A percentile compares a stretch with the other conserved stretches of the same genome.
Conservation (phyloP, 23 tunicate genomes). For the Oikopleura dioica region DNA sequence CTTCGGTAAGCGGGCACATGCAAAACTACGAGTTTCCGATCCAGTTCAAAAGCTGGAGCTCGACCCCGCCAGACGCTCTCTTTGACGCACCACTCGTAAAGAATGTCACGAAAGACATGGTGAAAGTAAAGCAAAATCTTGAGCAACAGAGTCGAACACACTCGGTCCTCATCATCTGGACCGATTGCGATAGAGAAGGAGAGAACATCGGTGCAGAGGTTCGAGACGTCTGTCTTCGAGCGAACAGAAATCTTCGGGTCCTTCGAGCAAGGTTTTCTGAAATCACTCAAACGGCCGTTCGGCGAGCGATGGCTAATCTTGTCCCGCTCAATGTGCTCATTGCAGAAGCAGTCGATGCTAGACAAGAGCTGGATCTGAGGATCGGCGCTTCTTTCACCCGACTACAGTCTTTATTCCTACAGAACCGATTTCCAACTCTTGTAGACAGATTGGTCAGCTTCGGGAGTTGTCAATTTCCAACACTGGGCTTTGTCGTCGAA, state of each 20-base stretch:
- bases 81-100: constrained; percentile 39
- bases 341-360: constrained; percentile 68
- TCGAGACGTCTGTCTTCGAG: constrained; percentile 27
- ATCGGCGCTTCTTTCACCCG: constrained; percentile 91
- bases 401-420: constrained; percentile 57
- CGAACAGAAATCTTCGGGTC: constrained; percentile 36
- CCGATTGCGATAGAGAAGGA: constrained; percentile 92
- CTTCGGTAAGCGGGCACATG: constrained; percentile 74
- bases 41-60: constrained; percentile 39
- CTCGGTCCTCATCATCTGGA: constrained; percentile 57
- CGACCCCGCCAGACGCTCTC: constrained; percentile 35
- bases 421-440: constrained; percentile 70
- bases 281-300: constrained; percentile 45
- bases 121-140: constrained; percentile 41
- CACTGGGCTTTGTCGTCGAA: constrained; percentile 92
- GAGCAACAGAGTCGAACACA: constrained; percentile 47
- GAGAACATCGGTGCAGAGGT: constrained; percentile 82
- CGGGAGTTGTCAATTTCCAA: constrained; percentile 91
- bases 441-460: constrained; percentile 50
- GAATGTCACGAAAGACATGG: constrained; percentile 45
- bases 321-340: constrained; percentile 29
- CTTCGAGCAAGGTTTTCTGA: constrained; percentile 76
- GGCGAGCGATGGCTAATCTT: constrained; percentile 12
- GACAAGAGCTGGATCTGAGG: constrained; percentile 69
- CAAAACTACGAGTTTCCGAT: constrained; percentile 52